A percentile compares a stretch with the other conserved stretches of the same genome.
Evolutionary conservation across 2,797 vertebrate species (phyloP).

Genomic region (Falco novaeseelandiae): DNA sequence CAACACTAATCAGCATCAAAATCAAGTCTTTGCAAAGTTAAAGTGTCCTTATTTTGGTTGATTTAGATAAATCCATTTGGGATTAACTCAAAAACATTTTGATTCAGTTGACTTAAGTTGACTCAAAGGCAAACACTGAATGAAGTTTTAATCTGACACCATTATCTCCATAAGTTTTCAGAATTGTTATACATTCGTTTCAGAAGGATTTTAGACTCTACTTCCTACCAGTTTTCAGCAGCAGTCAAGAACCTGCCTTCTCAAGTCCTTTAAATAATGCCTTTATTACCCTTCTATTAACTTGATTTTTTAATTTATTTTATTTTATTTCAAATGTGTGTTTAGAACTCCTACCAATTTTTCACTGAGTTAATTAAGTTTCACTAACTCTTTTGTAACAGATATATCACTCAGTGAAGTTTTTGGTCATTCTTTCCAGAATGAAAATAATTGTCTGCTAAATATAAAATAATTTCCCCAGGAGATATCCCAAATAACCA

Average conservation of each 20-base stretch:
- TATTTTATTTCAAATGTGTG: background rate
- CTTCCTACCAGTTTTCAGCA: background rate
- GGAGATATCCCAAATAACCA: background rate
- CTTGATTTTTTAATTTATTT: no score
- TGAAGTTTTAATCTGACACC: background rate
- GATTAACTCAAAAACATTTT: constrained; percentile 33
- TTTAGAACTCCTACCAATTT: background rate
- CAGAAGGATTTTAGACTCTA: background rate
- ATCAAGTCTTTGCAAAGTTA: constrained; percentile 56
- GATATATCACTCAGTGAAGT: background rate
- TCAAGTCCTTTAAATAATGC: background rate
- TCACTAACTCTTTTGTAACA: background rate
- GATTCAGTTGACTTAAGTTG: background rate
- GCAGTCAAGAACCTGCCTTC: background rate
- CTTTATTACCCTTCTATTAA: background rate
- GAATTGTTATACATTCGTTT: background rate
- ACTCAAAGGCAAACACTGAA: background rate
- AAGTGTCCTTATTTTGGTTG: constrained; percentile 46
- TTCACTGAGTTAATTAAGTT: background rate
- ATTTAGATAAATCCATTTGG: constrained; percentile 7
- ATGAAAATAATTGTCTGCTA: background rate
- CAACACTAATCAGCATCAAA: constrained; percentile 60
- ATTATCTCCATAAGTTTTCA: background rate
- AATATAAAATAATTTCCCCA: background rate
- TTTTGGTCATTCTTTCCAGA: background rate